Evolutionary conservation across 2,888 invertebrate genomes (phyloP).

Genomic region (Apomyelois bistriatella): DNA sequence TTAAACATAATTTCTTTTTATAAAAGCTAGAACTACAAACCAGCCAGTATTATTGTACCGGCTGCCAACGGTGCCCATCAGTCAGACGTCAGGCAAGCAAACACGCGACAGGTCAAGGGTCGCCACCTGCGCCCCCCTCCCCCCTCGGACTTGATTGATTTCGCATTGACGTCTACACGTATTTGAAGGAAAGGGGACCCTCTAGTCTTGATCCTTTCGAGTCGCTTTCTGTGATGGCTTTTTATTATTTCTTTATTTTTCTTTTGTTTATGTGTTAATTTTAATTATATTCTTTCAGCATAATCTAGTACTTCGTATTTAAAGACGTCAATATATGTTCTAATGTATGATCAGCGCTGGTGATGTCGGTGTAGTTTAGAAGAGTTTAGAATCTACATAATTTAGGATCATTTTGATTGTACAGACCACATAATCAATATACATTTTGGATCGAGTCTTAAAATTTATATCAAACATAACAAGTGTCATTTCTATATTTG

Average conservation of each 20-base stretch:
- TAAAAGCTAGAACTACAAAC: neutral
- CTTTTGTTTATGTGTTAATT: no score
- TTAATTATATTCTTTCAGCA: no score
- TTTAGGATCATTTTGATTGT: no score
- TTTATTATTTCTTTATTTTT: no score
- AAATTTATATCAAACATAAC: neutral
- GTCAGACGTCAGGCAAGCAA: constrained; percentile 61
- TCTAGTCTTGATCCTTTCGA: constrained; percentile 33
- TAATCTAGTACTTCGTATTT: no score
- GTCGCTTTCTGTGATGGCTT: constrained; percentile 6
- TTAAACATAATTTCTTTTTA: neutral
- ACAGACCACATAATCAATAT: no score
- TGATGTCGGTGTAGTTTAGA: no score
- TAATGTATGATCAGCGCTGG: no score
- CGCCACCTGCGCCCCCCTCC: constrained; percentile 28
- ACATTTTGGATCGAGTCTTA: no score
- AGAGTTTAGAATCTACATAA: no score
- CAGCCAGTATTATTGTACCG: constrained; percentile 13
- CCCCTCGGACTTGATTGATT: constrained; percentile 69
- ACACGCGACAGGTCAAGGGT: constrained; percentile 69
- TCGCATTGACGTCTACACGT: constrained; percentile 68
- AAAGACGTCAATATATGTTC: no score
- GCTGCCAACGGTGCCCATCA: constrained; percentile 43
- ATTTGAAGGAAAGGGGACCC: constrained; percentile 33
- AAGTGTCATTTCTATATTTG: constrained; percentile 23